Conservation (phyloP, 2,113 vertebrate genomes). For the Nothocercus julius region DNA sequence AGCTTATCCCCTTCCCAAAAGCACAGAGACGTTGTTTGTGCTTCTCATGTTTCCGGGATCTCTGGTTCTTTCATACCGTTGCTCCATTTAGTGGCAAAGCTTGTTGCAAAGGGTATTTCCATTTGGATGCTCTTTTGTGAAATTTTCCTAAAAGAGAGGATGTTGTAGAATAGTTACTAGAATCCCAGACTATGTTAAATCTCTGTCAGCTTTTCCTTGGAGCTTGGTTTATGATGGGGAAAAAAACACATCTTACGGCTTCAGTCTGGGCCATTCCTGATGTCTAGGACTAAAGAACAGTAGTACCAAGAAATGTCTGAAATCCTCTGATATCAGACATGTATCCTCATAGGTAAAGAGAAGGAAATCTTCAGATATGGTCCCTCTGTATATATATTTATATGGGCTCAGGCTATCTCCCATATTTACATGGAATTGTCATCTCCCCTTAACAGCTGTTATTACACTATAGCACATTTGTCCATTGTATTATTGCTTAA, state of each 20-base stretch:
- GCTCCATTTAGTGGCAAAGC: not conserved
- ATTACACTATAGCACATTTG: not conserved
- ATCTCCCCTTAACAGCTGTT: not conserved
- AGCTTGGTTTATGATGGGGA: not conserved
- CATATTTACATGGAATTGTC: not conserved
- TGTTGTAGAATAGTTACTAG: not conserved
- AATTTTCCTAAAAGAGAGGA: not conserved
- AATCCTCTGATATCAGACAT: not conserved
- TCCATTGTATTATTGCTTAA: not conserved
- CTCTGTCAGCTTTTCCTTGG: not conserved
- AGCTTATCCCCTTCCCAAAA: not conserved
- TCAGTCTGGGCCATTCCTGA: not conserved
- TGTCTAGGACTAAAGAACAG: not conserved
- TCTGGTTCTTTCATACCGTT: not conserved
- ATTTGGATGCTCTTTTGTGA: not conserved
- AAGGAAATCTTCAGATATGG: not conserved
- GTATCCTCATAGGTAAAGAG: not conserved
- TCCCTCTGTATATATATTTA: too few species aligned
- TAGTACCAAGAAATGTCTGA: not conserved
- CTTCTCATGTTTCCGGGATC: not conserved
- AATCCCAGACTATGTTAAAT: not conserved
- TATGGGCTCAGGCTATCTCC: not conserved
- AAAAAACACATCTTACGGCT: not conserved
- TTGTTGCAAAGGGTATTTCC: not conserved
- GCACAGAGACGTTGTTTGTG: fast-evolving